phyloP scores from a whole-genome alignment of 2,113 vertebrate species.

The Rhineura floridana region DNA sequence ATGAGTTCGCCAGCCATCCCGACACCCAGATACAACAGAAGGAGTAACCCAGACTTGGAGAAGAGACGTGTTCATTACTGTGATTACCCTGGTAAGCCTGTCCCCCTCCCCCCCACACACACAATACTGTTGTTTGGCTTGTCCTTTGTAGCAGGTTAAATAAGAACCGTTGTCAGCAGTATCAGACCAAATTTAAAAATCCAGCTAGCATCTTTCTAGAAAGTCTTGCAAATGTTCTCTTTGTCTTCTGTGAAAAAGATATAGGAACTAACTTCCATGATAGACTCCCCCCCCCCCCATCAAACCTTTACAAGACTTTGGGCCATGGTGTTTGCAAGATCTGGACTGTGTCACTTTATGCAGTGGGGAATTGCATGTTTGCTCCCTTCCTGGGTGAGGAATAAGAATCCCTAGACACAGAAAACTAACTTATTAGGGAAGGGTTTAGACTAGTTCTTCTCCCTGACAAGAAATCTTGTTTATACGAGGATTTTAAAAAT shows the following conservation, averaged over 20 bases:
- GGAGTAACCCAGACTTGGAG: constrained; percentile 95
- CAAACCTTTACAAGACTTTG: neutral
- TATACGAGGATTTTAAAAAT: neutral
- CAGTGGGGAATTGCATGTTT: neutral
- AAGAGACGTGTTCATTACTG: constrained; percentile 97
- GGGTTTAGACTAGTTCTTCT: neutral
- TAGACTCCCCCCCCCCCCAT: neutral
- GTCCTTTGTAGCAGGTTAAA: neutral
- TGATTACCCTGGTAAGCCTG: constrained; percentile 82
- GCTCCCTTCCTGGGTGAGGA: neutral
- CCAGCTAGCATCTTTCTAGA: neutral
- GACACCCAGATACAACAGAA: constrained; percentile 85
- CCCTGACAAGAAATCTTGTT: neutral
- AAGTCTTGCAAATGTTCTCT: neutral
- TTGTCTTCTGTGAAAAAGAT: neutral
- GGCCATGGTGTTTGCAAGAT: neutral
- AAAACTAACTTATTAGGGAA: neutral
- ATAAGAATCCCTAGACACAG: neutral
- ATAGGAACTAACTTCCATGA: too few species aligned
- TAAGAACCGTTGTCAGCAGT: neutral
- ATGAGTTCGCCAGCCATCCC: constrained; percentile 79
- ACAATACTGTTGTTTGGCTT: too few species aligned
- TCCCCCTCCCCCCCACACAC: too few species aligned
- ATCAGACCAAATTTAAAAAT: neutral
- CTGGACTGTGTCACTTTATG: neutral